phyloP scores from a whole-genome alignment of 1,140 invertebrate genomes.

The Gonatopus flavifemur region DNA sequence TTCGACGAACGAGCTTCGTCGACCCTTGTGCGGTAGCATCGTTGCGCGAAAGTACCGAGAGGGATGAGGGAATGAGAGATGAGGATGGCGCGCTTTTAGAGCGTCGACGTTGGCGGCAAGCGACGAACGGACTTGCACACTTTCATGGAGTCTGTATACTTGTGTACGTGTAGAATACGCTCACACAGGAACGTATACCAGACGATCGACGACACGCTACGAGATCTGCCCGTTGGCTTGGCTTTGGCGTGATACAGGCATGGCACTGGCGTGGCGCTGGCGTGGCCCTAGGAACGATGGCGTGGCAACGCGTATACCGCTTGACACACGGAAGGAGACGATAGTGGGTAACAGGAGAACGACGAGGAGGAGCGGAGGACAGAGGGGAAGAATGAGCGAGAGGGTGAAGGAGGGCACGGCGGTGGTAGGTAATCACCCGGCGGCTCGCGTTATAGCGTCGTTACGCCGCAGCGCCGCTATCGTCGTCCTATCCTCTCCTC shows the following conservation, averaged over 20 bases:
- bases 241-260: neutral
- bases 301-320: neutral
- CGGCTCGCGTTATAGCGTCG: constrained; percentile 53
- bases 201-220: too few species aligned
- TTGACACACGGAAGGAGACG: too few species aligned
- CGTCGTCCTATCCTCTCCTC: constrained; percentile 23
- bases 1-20: constrained; percentile 24
- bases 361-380: constrained; percentile 4
- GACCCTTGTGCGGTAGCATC: constrained; percentile 48
- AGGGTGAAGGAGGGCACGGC: constrained; percentile 27
- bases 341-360: constrained; percentile 1
- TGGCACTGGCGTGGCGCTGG: constrained; percentile 3
- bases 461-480: constrained; percentile 48
- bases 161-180: too few species aligned
- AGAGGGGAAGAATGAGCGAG: constrained; percentile 9
- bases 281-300: neutral
- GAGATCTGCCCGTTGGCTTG: neutral
- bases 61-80: too few species aligned
- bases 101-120: constrained; percentile 42
- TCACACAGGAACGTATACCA: too few species aligned
- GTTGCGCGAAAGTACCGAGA: too few species aligned
- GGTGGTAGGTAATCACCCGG: constrained; percentile 53
- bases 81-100: constrained; percentile 49
- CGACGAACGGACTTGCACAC: too few species aligned
- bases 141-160: too few species aligned